A percentile compares a stretch with the other conserved stretches of the same genome.
These are phyloP conservation scores for Oncorhynchus gorbuscha DNA, from an alignment of 2,113 vertebrate species.

Conservation along the genomic window DNA sequence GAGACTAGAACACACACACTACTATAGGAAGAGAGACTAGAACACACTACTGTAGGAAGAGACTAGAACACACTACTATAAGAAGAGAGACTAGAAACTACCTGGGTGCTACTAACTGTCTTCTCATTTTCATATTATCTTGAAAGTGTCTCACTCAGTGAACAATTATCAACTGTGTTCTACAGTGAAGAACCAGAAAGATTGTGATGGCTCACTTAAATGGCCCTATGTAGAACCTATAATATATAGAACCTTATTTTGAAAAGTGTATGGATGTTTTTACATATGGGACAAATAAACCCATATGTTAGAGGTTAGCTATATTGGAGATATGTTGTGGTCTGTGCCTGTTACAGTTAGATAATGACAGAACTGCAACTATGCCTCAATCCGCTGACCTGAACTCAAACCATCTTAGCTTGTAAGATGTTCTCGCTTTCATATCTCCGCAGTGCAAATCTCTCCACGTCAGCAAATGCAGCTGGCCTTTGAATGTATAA, in stretches of 20 bases:
- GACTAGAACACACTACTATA: constrained; percentile 19
- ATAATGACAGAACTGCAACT: neutral
- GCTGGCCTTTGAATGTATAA: neutral
- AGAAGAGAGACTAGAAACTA: constrained; percentile 26
- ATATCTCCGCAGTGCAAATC: neutral
- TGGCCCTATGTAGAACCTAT: too few relatives aligned
- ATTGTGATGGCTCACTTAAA: too few relatives aligned
- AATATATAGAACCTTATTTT: neutral
- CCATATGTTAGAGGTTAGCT: too few relatives aligned
- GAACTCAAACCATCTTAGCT: neutral
- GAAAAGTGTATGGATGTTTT: too few relatives aligned
- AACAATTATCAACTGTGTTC: neutral
- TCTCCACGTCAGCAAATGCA: neutral
- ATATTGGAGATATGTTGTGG: too few relatives aligned
- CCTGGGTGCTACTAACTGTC: too few relatives aligned
- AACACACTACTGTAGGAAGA: too few relatives aligned
- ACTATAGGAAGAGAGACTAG: too few relatives aligned
- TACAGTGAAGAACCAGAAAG: neutral
- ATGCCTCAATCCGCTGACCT: neutral
- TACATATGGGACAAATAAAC: too few relatives aligned
- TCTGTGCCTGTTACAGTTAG: neutral
- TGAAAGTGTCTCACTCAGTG: too few relatives aligned
- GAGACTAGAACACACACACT: too few relatives aligned
- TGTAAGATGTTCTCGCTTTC: neutral
- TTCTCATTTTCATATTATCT: neutral